These are phyloP conservation scores for Glaucopsyche alexis DNA, from an alignment of 2,888 invertebrate species.

Conservation along the genomic window DNA sequence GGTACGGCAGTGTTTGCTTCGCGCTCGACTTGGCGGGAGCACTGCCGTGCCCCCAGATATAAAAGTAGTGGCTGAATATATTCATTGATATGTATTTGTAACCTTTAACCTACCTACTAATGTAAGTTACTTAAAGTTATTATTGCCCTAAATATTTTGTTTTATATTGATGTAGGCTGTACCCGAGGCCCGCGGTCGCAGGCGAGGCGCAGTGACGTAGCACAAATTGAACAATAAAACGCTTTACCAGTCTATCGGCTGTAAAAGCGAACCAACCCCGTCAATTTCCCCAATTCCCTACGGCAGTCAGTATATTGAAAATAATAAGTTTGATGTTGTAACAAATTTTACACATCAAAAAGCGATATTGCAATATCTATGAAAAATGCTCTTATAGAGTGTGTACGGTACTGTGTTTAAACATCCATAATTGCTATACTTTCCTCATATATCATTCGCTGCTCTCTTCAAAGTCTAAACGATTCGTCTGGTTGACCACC, in stretches of 20 bases:
- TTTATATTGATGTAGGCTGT: neutral
- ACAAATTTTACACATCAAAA: neutral
- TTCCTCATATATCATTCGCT: neutral
- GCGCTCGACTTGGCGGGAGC: too few species aligned
- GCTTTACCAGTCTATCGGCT: constrained; percentile 17
- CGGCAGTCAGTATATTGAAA: constrained; percentile 17
- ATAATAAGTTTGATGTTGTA: neutral
- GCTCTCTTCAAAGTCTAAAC: neutral
- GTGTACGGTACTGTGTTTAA: neutral
- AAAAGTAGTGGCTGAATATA: too few species aligned
- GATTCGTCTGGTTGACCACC: neutral
- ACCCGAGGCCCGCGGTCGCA: neutral
- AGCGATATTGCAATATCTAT: neutral
- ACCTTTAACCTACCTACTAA: neutral
- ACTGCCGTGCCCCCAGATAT: too few species aligned
- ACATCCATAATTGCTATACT: too few species aligned
- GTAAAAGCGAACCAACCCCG: constrained; percentile 21
- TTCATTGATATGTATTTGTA: too few species aligned
- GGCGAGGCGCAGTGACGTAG: constrained; percentile 25
- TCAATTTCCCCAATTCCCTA: constrained; percentile 16
- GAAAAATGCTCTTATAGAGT: neutral
- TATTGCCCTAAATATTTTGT: neutral
- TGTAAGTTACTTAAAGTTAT: neutral
- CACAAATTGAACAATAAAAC: constrained; percentile 29
- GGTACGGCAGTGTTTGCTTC: too few species aligned